These are phyloP conservation scores for Macaca nemestrina DNA, from an alignment of 2,113 vertebrate genomes.

Conservation along the genomic window DNA sequence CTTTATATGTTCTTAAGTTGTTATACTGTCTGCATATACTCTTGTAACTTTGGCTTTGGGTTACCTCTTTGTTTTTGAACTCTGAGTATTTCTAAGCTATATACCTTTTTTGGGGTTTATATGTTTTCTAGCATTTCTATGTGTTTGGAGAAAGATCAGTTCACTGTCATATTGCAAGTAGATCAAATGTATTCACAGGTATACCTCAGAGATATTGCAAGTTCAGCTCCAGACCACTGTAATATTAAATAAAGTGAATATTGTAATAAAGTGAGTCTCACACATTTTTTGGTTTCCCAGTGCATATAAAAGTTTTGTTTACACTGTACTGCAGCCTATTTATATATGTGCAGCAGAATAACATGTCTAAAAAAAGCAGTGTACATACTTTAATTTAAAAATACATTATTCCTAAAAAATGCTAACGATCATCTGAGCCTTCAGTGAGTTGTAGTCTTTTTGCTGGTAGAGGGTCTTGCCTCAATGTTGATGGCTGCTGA, in stretches of 20 bases:
- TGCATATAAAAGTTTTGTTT: neutral
- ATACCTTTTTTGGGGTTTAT: neutral
- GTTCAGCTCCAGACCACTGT: neutral
- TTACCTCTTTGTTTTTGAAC: neutral
- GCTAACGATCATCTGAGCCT: neutral
- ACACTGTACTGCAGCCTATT: neutral
- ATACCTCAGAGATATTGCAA: neutral
- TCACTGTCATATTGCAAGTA: constrained; percentile 18
- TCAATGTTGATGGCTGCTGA: neutral
- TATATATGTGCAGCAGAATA: neutral
- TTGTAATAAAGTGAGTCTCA: neutral
- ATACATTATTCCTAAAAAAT: neutral
- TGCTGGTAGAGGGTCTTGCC: neutral
- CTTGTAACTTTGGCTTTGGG: neutral
- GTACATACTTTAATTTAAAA: neutral
- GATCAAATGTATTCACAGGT: constrained; percentile 9
- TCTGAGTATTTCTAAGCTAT: constrained; percentile 6
- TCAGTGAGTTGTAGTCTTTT: neutral
- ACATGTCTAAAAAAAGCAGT: neutral
- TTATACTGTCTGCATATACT: neutral
- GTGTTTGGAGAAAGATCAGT: constrained; percentile 10
- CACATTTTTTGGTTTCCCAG: neutral
- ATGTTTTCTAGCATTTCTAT: constrained; percentile 1
- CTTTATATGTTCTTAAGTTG: neutral
- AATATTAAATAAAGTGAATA: neutral